Evolutionary conservation across 2,888 invertebrate species (phyloP).

Genomic region (Eretmocerus hayati): DNA sequence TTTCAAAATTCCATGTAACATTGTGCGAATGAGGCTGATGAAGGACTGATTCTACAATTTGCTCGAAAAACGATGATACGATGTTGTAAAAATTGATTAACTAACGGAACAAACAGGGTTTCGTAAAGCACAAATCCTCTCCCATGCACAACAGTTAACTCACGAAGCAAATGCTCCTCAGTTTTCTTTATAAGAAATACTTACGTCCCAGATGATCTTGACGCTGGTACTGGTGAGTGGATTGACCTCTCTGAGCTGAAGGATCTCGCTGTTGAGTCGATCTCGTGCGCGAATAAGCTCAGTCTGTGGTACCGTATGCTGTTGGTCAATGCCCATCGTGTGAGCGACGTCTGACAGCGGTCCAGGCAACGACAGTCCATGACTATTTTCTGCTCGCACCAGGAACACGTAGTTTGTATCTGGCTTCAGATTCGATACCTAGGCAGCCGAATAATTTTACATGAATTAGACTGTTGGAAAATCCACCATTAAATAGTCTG

Average conservation of each 20-base stretch:
- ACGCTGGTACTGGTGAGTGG: slow-evolving; percentile 70
- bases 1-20: too few species aligned
- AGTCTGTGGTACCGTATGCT: slow-evolving; percentile 63
- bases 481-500: too few species aligned
- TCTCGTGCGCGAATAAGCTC: slow-evolving; percentile 71
- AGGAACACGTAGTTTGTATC: slow-evolving; percentile 80
- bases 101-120: too few species aligned
- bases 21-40: too few species aligned
- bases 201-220: slow-evolving; percentile 74
- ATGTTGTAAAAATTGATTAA: too few species aligned
- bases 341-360: slow-evolving; percentile 64
- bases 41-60: too few species aligned
- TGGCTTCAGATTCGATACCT: slow-evolving; percentile 63
- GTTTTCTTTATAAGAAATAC: slow-evolving; percentile 35
- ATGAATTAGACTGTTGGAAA: too few species aligned
- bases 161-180: not conserved
- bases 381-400: slow-evolving; percentile 77
- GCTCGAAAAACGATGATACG: too few species aligned
- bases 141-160: not conserved
- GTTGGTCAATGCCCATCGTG: slow-evolving; percentile 59
- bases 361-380: slow-evolving; percentile 78
- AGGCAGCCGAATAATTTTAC: too few species aligned
- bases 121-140: not conserved
- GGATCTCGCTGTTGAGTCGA: slow-evolving; percentile 70
- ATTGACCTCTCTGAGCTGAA: slow-evolving; percentile 62